Base-by-base conservation (phyloP, 1,140 invertebrate species). In the Catajapyx aquilonaris region DNA sequence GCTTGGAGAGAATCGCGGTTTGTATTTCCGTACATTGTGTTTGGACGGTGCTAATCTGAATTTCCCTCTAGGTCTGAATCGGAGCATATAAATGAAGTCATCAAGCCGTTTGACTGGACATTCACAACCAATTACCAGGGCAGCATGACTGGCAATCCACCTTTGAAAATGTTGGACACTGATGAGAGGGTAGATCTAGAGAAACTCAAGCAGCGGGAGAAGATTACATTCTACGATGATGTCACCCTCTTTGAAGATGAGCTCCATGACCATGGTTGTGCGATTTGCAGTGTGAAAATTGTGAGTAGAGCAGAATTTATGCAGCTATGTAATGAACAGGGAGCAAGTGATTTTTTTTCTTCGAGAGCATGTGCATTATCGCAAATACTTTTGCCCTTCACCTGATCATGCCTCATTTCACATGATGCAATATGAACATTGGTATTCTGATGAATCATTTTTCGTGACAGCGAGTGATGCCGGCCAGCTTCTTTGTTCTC, bases 171-270 rank as follows among this genome's bases (percentile, higher is more conserved):
- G 20, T 57, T 67, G 42, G 46, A 62, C 41, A 84, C 85, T 5
- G 62, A 69, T 16, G 76, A 87, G 52, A 62, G 66, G 44, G 86
- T 99, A 31, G 71, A 99, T 59, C 64, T 91, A 43, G 81, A 95
- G 45, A 76, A 86, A 52, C 59, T 99, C 16, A 93, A 84, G 60
- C 62, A 71, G 42, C 76, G 73, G 51, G 91, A 98, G 40, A 74
- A 81, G 53, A 97, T 99, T 40, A 54, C 88, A 1, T 97, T 96
- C 55, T 97, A 90, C 59, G 73, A 86, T 46, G 87, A 96, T 57
- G 58, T 98, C 21, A 75, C 80, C 17, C 60, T 99, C 2, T 99
- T 85, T 64, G 94, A 98, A 64, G 94, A 99, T 65, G 94, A 99
- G 60, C 59, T 99, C 33, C 90, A 95, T 53, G 94, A 99, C 63